phyloP scores from a whole-genome alignment of 2,797 vertebrate genomes.

The Poeciliopsis gracilis region DNA sequence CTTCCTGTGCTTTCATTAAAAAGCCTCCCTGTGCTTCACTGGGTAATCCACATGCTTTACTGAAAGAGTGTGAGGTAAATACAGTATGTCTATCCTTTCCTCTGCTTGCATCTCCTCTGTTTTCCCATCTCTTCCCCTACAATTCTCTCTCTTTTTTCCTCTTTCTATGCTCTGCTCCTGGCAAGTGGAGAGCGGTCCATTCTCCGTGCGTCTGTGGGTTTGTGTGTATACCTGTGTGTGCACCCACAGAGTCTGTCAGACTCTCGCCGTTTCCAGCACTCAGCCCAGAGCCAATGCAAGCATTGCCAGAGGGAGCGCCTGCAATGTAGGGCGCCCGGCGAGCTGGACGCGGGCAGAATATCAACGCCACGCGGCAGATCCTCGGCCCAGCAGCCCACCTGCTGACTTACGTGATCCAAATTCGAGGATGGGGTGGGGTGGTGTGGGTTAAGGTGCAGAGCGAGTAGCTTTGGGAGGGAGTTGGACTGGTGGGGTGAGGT shows the following conservation, averaged over 20 bases:
- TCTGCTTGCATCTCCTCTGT: constrained; percentile 42
- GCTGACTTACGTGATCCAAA: constrained; percentile 83
- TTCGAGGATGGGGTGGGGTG: constrained; percentile 50
- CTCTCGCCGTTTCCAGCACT: constrained; percentile 76
- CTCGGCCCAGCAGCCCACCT: constrained; percentile 85
- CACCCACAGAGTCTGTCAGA: constrained; percentile 77
- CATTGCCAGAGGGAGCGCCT: constrained; percentile 85
- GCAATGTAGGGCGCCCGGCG: constrained; percentile 85
- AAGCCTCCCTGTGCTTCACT: constrained; percentile 75
- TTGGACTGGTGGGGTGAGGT: constrained; percentile 35
- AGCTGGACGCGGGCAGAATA: constrained; percentile 85
- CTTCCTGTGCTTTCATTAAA: constrained; percentile 87
- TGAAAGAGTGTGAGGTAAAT: constrained; percentile 74
- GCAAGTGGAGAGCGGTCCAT: constrained; percentile 63
- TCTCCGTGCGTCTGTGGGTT: constrained; percentile 51
- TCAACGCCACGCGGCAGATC: constrained; percentile 82
- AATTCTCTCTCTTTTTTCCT: constrained; percentile 44
- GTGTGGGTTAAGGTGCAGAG: constrained; percentile 37
- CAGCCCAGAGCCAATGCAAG: constrained; percentile 80
- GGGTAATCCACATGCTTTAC: constrained; percentile 77
- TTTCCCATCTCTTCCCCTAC: constrained; percentile 39
- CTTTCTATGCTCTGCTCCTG: constrained; percentile 61
- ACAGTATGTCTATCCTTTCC: constrained; percentile 60
- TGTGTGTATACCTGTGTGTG: constrained; percentile 67
- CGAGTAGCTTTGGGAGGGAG: constrained; percentile 31